These are phyloP conservation scores for Leptodactylus fallax DNA, from an alignment of 2,797 vertebrate species.

Conservation along the genomic window DNA sequence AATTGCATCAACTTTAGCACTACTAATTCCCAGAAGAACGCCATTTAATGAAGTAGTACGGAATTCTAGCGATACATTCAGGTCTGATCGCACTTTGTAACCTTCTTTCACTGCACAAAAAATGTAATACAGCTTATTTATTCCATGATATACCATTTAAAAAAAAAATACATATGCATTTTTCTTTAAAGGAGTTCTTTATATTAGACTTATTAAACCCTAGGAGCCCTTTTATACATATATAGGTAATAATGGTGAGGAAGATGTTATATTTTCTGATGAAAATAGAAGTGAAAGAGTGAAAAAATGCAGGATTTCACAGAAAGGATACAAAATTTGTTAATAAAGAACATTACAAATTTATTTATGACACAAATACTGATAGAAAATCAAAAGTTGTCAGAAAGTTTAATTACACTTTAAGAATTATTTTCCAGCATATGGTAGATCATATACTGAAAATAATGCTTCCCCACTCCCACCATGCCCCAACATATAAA, in stretches of 20 bases:
- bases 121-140: constrained; percentile 11
- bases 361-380: no score
- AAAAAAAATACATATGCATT: background rate
- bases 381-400: no score
- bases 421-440: no score
- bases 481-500: no score
- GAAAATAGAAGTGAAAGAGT: no score
- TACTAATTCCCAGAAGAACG: constrained; percentile 89
- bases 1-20: constrained; percentile 89
- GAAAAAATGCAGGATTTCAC: no score
- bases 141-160: background rate
- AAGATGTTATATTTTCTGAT: background rate
- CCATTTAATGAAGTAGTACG: constrained; percentile 80
- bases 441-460: no score
- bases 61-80: constrained; percentile 87
- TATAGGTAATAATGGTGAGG: background rate
- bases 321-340: no score
- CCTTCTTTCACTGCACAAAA: constrained; percentile 84
- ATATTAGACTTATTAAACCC: background rate
- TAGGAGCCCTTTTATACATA: no score
- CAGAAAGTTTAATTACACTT: no score
- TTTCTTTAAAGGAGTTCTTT: background rate
- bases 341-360: no score
- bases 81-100: constrained; percentile 89
- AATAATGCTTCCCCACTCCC: no score